Percentiles rank a stretch among this genome's conserved stretches.
Conservation (phyloP, 2,888 invertebrate species). For the Cheilosia impressa region DNA sequence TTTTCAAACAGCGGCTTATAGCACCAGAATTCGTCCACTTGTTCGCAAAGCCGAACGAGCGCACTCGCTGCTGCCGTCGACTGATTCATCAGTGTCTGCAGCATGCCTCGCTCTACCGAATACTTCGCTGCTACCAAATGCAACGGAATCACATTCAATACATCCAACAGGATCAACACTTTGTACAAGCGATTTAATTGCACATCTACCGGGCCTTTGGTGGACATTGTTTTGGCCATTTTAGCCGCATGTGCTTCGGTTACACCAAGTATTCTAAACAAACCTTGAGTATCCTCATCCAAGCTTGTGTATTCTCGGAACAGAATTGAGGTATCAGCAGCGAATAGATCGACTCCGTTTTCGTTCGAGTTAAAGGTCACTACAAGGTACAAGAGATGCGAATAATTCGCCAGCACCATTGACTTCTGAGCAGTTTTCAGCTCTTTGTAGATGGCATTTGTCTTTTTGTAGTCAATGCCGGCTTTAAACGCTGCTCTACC, state of each 20-base stretch:
- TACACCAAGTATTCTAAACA: slow-evolving; percentile 90
- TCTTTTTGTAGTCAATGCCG: slow-evolving; percentile 90
- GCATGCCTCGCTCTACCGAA: slow-evolving; percentile 89
- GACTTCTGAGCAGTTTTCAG: slow-evolving; percentile 89
- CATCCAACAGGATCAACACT: slow-evolving; percentile 92
- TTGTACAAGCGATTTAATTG: slow-evolving; percentile 91
- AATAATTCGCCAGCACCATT: slow-evolving; percentile 90
- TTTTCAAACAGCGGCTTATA: slow-evolving; percentile 90
- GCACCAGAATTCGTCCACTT: slow-evolving; percentile 92
- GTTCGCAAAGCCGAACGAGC: slow-evolving; percentile 91
- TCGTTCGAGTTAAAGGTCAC: slow-evolving; percentile 81
- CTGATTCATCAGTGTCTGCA: slow-evolving; percentile 90
- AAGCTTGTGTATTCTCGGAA: slow-evolving; percentile 86
- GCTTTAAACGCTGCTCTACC: slow-evolving; percentile 94
- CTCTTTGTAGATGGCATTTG: slow-evolving; percentile 90
- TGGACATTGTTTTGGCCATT: slow-evolving; percentile 88
- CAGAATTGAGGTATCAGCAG: slow-evolving; percentile 81
- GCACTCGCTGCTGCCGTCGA: slow-evolving; percentile 90
- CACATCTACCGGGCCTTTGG: slow-evolving; percentile 84
- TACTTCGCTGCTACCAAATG: slow-evolving; percentile 89
- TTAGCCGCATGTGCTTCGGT: slow-evolving; percentile 89
- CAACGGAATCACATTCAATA: slow-evolving; percentile 88
- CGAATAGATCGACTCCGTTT: slow-evolving; percentile 88
- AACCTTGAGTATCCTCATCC: slow-evolving; percentile 87
- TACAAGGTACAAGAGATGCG: slow-evolving; percentile 95